Base-by-base conservation (phyloP, 2,797 vertebrate genomes). In the Australoheros facetus region DNA sequence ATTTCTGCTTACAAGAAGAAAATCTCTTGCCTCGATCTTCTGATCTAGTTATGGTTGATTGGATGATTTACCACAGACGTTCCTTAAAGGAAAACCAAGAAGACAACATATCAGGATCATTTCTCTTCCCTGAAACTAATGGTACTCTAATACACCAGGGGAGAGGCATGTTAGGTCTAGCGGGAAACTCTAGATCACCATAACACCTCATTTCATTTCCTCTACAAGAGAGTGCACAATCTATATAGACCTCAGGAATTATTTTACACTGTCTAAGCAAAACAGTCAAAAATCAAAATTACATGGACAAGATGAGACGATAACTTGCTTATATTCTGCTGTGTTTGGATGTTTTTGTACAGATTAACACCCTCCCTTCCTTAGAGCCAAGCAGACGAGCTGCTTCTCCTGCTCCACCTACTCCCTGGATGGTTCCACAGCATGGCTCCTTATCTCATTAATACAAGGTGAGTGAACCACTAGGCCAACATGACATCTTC, bases 1-100 rank as follows among this genome's bases (percentile, higher is more conserved):
- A 96, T 95, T 96, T 96, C 94, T 95, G 95, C 96, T 96, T 96
- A 96, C 95, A 95, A 95, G 93, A 95, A 94, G 88, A 96, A 94
- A 96, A 94, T 92, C 88, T 91, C 89, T 90, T 87, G 88, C 92
- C 73, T 54, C 4, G 69, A 82, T 82, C 69, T 87, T 87, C 60
- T 96, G 93, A 96, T 96, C 92, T 88, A 87, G 93, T 96, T 96
- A 96, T 81, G 80, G 90, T 93, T 94, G 94, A 95, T 92, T 95
- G 91, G 83, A 89, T 93, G 87, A 89, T 91, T 91, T 89, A 69
- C 93, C 84, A 88, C 88, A 95, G 94, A 94, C 90, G 80, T 93
- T 95, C 89, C 91, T 95, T 95, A 91, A 94, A 95, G 91, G 93
- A 95, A 95, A 95, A 91, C 75, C 84, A 90, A 91, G 93, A 89